Evolutionary conservation across 2,888 invertebrate species (phyloP).

Genomic region (Scaeva pyrastri): DNA sequence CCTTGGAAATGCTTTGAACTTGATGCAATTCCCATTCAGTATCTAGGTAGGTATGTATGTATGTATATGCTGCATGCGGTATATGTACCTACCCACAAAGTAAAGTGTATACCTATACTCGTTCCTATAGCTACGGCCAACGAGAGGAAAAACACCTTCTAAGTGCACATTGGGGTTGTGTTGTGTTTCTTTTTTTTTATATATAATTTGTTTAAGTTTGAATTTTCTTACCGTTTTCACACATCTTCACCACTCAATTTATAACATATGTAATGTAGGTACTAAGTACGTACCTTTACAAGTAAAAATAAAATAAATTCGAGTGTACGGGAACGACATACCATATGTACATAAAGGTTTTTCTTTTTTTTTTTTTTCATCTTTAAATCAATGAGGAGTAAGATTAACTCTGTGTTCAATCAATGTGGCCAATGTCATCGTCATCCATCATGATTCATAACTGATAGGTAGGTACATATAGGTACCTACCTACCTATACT

Average conservation of each 20-base stretch:
- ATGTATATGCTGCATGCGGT: background rate
- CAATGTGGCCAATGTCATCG: background rate
- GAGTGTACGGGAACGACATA: too few species aligned
- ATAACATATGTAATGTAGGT: too few species aligned
- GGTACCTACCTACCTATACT: too few species aligned
- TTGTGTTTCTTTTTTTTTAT: background rate
- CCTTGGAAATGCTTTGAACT: conserved; percentile 18
- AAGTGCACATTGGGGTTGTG: background rate
- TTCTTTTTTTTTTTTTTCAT: too few species aligned
- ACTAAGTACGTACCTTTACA: too few species aligned
- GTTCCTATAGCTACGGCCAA: background rate
- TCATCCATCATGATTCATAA: too few species aligned
- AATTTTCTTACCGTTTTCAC: conserved; percentile 6
- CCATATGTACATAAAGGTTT: too few species aligned
- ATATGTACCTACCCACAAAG: background rate
- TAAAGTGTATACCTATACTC: too few species aligned
- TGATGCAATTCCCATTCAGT: conserved; percentile 8
- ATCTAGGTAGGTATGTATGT: background rate
- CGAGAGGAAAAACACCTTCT: conserved; percentile 5
- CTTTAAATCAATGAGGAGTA: background rate
- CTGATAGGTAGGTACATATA: too few species aligned
- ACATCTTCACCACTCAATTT: background rate
- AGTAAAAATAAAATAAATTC: too few species aligned
- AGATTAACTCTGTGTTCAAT: conserved; percentile 2
- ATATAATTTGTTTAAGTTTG: conserved; percentile 1